Conservation (phyloP, 1,140 invertebrate species). For the Drosophila paulistorum region DNA sequence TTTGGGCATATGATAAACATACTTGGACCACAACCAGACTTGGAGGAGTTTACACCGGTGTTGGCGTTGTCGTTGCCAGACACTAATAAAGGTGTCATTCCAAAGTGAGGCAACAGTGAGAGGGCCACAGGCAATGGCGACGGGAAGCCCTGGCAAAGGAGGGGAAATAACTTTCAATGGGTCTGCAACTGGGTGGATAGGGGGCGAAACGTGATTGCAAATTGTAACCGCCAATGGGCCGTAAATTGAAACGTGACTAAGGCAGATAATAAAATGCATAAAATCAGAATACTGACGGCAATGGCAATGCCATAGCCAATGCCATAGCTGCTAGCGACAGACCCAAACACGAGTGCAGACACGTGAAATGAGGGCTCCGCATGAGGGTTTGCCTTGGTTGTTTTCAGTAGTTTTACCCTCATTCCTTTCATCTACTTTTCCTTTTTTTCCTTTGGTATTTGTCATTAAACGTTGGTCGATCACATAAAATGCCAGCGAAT, state of each 20-base stretch:
- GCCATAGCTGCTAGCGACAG: slow-evolving; percentile 19
- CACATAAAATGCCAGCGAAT: not conserved
- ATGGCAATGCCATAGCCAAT: slow-evolving; percentile 26
- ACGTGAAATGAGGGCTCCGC: slow-evolving; percentile 50
- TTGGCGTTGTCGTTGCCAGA: slow-evolving; percentile 53
- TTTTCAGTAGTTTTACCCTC: not conserved
- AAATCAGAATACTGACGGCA: slow-evolving; percentile 76
- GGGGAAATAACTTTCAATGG: slow-evolving; percentile 1
- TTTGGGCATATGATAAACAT: slow-evolving; percentile 72
- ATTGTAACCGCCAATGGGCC: slow-evolving; percentile 83
- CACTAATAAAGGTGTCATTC: slow-evolving; percentile 74
- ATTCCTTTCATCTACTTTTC: slow-evolving; percentile 24
- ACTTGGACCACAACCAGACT: slow-evolving; percentile 31
- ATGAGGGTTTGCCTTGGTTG: slow-evolving; percentile 14
- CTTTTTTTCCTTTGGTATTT: slow-evolving; percentile 28
- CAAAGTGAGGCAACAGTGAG: slow-evolving; percentile 54
- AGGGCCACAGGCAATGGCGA: slow-evolving; percentile 18
- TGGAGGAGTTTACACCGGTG: slow-evolving; percentile 33
- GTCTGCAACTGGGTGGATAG: slow-evolving; percentile 3
- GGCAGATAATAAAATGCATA: slow-evolving; percentile 82
- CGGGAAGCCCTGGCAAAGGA: not conserved
- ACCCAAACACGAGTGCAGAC: slow-evolving; percentile 56
- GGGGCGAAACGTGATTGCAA: slow-evolving; percentile 79
- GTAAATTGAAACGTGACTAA: slow-evolving; percentile 83
- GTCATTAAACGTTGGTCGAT: slow-evolving; percentile 56